These are phyloP conservation scores for Gryllus longicercus DNA, from an alignment of 2,888 invertebrate genomes.

Conservation along the genomic window DNA sequence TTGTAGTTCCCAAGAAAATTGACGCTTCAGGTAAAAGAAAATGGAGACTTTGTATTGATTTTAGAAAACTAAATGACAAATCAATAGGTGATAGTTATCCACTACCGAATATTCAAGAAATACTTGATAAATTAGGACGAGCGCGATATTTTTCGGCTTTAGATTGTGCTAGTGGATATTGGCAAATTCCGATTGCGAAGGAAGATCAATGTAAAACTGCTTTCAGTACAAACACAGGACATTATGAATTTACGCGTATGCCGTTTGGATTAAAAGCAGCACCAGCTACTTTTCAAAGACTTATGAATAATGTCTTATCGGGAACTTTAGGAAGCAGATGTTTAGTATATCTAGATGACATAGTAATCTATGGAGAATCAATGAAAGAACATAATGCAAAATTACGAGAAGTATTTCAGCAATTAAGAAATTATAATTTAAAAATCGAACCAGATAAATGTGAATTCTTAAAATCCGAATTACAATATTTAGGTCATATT, in stretches of 20 bases:
- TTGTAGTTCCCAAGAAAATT: slow-evolving; percentile 41
- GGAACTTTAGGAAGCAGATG: slow-evolving; percentile 39
- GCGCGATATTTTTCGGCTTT: slow-evolving; percentile 42
- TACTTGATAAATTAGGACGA: slow-evolving; percentile 42
- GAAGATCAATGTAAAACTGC: slow-evolving; percentile 41
- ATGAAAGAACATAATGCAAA: slow-evolving; percentile 2
- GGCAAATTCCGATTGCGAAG: slow-evolving; percentile 42
- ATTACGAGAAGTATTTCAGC: background rate
- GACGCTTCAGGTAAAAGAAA: slow-evolving; percentile 38
- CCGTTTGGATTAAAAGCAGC: slow-evolving; percentile 42
- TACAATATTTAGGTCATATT: slow-evolving; percentile 45
- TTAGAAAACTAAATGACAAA: slow-evolving; percentile 37
- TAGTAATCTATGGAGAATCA: slow-evolving; percentile 33
- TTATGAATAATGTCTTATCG: slow-evolving; percentile 41
- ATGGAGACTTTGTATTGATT: slow-evolving; percentile 41
- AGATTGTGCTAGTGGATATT: slow-evolving; percentile 43
- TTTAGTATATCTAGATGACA: slow-evolving; percentile 43
- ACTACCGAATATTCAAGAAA: slow-evolving; percentile 41
- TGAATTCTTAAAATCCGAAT: slow-evolving; percentile 23
- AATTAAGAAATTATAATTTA: slow-evolving; percentile 3
- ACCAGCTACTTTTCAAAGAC: slow-evolving; percentile 43
- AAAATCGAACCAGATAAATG: slow-evolving; percentile 27
- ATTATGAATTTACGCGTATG: slow-evolving; percentile 43
- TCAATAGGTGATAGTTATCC: slow-evolving; percentile 34
- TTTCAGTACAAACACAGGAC: slow-evolving; percentile 41